phyloP scores from a whole-genome alignment of 2,113 vertebrate genomes.

The Perognathus longimembris region DNA sequence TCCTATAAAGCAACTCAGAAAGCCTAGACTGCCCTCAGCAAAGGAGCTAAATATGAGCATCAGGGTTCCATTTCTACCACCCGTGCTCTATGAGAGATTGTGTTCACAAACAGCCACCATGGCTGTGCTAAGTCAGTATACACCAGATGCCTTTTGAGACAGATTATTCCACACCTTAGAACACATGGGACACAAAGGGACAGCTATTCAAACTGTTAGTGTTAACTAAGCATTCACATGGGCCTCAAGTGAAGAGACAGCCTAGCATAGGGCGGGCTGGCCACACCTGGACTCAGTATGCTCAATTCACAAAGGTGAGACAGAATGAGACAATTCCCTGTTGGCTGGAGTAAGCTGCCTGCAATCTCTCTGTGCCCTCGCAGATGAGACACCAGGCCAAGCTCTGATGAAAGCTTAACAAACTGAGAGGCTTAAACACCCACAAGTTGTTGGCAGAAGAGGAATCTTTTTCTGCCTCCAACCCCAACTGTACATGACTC shows the following conservation, averaged over 20 bases:
- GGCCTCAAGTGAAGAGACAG: background rate
- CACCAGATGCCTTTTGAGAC: too few relatives aligned
- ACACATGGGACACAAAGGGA: background rate
- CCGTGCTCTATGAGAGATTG: background rate
- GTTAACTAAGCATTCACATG: background rate
- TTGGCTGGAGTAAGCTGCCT: background rate
- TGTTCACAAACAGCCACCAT: background rate
- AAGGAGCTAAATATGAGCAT: rapidly evolving
- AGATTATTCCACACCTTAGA: background rate
- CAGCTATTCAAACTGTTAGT: background rate
- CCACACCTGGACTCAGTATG: background rate
- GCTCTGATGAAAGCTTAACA: background rate
- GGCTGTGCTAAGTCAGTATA: background rate
- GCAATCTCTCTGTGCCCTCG: background rate
- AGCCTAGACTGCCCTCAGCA: background rate
- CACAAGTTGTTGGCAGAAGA: constrained; percentile 64
- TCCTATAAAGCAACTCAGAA: rapidly evolving
- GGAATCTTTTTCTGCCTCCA: constrained; percentile 27
- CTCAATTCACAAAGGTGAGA: background rate
- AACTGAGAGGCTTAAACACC: constrained; percentile 23
- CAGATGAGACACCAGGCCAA: background rate
- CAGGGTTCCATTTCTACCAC: background rate
- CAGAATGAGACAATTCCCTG: background rate
- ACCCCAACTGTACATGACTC: too few relatives aligned
- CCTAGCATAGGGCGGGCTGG: too few relatives aligned